phyloP scores from a whole-genome alignment of 2,888 invertebrate species.

The Luperina nickerlii region DNA sequence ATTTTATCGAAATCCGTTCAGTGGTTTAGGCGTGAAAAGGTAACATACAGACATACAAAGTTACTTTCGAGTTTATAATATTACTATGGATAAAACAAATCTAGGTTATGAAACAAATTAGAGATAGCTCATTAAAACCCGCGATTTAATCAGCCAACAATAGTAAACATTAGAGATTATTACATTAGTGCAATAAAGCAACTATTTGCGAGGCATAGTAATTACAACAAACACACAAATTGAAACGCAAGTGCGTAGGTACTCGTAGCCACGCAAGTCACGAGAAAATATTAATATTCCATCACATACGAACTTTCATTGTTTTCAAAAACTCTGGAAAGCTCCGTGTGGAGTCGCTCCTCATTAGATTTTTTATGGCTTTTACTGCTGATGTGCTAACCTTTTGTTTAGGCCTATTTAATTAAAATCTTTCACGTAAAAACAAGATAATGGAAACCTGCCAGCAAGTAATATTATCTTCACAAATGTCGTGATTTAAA shows the following conservation, averaged over 20 bases:
- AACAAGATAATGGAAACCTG: constrained; percentile 41
- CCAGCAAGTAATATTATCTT: constrained; percentile 16
- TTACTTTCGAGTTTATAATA: no score
- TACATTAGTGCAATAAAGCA: constrained; percentile 27
- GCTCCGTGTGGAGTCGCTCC: constrained; percentile 60
- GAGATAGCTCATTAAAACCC: constrained; percentile 21
- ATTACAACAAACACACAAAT: constrained; percentile 19
- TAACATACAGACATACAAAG: no score
- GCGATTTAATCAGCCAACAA: constrained; percentile 28
- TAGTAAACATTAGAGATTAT: constrained; percentile 38
- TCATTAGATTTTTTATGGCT: constrained; percentile 72
- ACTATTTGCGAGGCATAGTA: constrained; percentile 21
- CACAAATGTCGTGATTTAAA: constrained; percentile 30
- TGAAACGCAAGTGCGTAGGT: background rate
- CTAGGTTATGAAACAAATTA: constrained; percentile 41
- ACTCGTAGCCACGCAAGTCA: constrained; percentile 2
- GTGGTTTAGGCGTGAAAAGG: no score
- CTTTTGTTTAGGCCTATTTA: constrained; percentile 42
- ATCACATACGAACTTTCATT: constrained; percentile 22
- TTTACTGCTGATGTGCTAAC: constrained; percentile 50
- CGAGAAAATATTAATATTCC: constrained; percentile 25
- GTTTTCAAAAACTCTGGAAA: constrained; percentile 71
- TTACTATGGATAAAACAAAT: constrained; percentile 8
- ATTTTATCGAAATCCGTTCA: no score
- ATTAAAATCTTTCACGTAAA: constrained; percentile 52